Conservation (phyloP, 2,888 invertebrate genomes). For the Agapetus fuscipes region DNA sequence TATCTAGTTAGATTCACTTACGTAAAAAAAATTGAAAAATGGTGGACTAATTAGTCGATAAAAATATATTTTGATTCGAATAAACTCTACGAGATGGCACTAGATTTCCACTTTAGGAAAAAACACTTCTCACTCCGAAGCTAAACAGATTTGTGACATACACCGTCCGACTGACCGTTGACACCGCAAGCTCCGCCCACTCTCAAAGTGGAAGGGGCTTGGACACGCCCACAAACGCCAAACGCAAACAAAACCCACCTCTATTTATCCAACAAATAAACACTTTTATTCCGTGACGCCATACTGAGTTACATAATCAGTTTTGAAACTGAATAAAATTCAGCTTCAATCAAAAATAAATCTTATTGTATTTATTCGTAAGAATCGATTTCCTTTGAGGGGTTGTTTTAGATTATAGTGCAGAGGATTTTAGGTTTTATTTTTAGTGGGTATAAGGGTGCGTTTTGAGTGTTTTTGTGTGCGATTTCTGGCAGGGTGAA, state of each 20-base stretch:
- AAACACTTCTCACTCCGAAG: no score
- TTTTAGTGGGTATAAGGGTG: neutral
- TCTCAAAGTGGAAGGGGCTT: neutral
- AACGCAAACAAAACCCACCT: neutral
- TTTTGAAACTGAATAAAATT: no score
- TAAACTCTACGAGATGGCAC: neutral
- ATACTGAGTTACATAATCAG: no score
- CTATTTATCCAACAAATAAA: neutral
- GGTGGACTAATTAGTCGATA: no score
- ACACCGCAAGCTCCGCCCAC: neutral
- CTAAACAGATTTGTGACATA: neutral
- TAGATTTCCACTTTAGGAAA: neutral
- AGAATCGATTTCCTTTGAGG: neutral
- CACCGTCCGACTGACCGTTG: neutral
- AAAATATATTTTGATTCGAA: no score
- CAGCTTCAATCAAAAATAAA: no score
- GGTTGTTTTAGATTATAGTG: neutral
- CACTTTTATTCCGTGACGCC: no score
- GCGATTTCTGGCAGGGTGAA: constrained; percentile 13
- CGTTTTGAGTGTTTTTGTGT: neutral
- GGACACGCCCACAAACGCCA: neutral
- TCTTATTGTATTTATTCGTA: no score
- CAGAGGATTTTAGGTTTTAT: neutral
- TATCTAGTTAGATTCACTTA: no score
- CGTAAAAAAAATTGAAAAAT: no score